phyloP scores from a whole-genome alignment of 2,797 vertebrate genomes.

The Paedocypris micromegethes region DNA sequence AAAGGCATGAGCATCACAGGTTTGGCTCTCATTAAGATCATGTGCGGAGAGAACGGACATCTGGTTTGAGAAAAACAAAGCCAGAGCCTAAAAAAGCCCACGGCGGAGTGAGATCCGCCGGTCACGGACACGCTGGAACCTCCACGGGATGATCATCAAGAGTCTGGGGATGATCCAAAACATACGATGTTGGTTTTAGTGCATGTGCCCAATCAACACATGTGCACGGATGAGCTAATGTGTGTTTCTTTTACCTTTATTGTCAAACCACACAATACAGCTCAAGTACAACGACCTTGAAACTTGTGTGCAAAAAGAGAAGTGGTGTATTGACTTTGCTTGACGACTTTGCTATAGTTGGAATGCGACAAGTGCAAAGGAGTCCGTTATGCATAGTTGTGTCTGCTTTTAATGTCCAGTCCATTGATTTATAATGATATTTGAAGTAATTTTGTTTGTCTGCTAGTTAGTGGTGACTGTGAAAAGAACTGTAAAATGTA shows the following conservation, averaged over 20 bases:
- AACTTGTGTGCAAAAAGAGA: neutral
- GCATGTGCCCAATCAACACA: neutral
- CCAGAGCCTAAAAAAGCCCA: conserved; percentile 14
- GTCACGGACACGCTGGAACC: conserved; percentile 31
- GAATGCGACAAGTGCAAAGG: too few relatives aligned
- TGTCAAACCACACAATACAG: neutral
- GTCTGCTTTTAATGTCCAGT: too few relatives aligned
- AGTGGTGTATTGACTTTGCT: neutral
- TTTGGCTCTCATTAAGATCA: conserved; percentile 30
- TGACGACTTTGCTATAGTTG: too few relatives aligned
- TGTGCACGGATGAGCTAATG: conserved; percentile 11
- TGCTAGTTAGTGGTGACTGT: too few relatives aligned
- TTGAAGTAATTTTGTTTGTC: too few relatives aligned
- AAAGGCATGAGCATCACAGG: conserved; percentile 19
- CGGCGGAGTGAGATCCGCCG: conserved; percentile 14
- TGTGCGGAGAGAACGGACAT: conserved; percentile 35
- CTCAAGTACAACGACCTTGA: neutral
- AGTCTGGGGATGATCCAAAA: conserved; percentile 25
- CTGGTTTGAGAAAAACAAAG: conserved; percentile 43
- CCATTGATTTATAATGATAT: too few relatives aligned
- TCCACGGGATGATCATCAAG: conserved; percentile 32
- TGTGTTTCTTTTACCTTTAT: conserved; percentile 1
- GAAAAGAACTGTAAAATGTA: too few relatives aligned
- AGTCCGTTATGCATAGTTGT: too few relatives aligned
- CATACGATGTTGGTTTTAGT: conserved; percentile 11